Evolutionary conservation across 2,797 vertebrate species (phyloP).

Genomic region (Oreortyx pictus): DNA sequence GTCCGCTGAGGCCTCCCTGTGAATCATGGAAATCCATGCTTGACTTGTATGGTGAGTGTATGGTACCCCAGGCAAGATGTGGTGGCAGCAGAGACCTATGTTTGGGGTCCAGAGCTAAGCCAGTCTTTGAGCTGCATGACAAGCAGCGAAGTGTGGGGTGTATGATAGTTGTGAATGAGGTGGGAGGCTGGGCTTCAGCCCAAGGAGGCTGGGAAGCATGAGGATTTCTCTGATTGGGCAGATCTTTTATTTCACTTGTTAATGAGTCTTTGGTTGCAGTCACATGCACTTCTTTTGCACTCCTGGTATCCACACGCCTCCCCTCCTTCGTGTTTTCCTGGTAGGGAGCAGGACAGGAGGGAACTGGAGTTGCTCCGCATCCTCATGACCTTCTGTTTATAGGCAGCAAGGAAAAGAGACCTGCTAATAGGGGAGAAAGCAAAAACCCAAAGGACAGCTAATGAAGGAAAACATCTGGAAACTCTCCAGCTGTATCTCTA

Average conservation of each 20-base stretch:
- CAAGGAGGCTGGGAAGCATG: background rate
- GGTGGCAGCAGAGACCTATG: constrained; percentile 54
- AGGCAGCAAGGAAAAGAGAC: background rate
- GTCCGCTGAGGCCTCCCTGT: background rate
- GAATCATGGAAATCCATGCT: background rate
- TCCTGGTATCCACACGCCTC: background rate
- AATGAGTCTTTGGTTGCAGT: background rate
- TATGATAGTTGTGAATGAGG: background rate
- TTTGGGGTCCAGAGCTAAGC: constrained; percentile 17
- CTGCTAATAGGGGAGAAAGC: background rate
- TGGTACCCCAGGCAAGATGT: background rate
- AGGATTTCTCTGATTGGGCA: background rate
- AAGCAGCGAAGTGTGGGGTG: background rate
- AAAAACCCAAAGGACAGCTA: background rate
- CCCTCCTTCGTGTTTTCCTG: background rate
- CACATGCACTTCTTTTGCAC: background rate
- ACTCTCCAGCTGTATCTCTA: background rate
- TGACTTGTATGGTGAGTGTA: background rate
- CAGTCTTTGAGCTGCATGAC: background rate
- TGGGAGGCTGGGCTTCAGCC: background rate
- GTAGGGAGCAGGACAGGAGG: background rate
- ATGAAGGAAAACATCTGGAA: background rate
- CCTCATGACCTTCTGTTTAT: background rate
- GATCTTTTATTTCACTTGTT: background rate
- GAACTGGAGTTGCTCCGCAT: background rate